Conservation (phyloP, 2,113 vertebrate species). For the Aepyceros melampus region DNA sequence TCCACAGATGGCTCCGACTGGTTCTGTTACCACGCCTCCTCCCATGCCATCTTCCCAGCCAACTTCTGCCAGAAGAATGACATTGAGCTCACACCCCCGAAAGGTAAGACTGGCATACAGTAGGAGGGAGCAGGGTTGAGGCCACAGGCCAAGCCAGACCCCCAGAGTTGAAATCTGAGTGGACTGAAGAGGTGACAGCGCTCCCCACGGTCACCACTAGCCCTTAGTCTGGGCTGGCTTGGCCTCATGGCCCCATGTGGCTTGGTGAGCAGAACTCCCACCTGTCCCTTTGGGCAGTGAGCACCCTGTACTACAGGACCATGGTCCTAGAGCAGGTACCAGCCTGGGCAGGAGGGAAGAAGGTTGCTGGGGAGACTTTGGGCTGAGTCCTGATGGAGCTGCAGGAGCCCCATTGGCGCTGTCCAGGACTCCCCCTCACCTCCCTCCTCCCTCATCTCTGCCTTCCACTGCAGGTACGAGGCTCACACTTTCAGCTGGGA, state of each 20-base stretch:
- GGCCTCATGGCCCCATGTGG: not conserved
- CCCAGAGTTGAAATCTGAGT: too few species aligned
- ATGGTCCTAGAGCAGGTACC: not conserved
- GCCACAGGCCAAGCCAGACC: not conserved
- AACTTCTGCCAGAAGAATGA: constrained; percentile 91
- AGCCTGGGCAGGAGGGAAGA: not conserved
- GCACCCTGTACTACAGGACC: not conserved
- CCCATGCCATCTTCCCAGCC: constrained; percentile 90
- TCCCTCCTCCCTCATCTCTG: not conserved
- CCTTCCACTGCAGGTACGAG: constrained; percentile 82
- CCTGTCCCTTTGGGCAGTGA: not conserved
- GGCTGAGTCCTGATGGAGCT: not conserved
- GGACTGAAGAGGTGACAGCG: not conserved
- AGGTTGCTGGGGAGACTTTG: not conserved
- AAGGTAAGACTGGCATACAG: constrained; percentile 78
- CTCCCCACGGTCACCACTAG: not conserved
- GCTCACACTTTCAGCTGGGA: constrained; percentile 88
- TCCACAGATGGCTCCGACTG: constrained; percentile 87
- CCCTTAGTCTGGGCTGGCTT: not conserved
- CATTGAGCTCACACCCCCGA: constrained; percentile 89
- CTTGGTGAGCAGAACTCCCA: not conserved
- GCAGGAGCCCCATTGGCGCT: not conserved
- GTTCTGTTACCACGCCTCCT: constrained; percentile 97
- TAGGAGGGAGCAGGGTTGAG: not conserved
- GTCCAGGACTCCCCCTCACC: rapidly evolving